phyloP scores from a whole-genome alignment of 2,113 vertebrate genomes.

The Tetrax tetrax region DNA sequence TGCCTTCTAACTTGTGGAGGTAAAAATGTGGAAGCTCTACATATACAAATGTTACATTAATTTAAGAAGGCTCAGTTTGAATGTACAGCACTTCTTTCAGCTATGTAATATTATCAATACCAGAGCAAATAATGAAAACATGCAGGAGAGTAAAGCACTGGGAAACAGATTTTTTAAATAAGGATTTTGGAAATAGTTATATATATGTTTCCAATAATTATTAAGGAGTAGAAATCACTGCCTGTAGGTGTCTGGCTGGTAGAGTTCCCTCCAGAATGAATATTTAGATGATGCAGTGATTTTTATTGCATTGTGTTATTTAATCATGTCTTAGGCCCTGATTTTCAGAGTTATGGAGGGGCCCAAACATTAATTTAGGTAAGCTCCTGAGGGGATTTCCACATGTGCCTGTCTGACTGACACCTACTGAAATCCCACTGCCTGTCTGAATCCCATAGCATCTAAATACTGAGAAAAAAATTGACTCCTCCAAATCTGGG shows the following conservation, averaged over 20 bases:
- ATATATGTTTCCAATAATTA: not conserved
- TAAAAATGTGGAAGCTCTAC: not conserved
- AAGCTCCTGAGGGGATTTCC: not conserved
- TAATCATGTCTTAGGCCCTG: not conserved
- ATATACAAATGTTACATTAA: not conserved
- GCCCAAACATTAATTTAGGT: not conserved
- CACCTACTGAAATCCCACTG: not conserved
- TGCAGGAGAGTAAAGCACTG: not conserved
- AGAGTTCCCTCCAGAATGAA: not conserved
- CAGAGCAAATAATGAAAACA: not conserved
- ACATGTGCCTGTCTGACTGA: rapidly evolving
- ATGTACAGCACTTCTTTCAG: not conserved
- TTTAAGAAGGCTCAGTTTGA: not conserved
- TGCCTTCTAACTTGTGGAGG: not conserved
- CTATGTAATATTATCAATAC: not conserved
- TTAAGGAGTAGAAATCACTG: not conserved
- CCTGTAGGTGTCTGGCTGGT: not conserved
- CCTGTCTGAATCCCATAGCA: not conserved
- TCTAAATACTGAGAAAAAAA: not conserved
- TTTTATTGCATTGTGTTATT: not conserved
- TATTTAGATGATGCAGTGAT: not conserved
- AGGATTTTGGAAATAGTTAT: not conserved
- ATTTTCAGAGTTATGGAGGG: not conserved
- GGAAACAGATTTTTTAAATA: not conserved
- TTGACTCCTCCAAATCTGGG: not conserved